Conservation (phyloP, 2,888 invertebrate species). For the Amiota communis region DNA sequence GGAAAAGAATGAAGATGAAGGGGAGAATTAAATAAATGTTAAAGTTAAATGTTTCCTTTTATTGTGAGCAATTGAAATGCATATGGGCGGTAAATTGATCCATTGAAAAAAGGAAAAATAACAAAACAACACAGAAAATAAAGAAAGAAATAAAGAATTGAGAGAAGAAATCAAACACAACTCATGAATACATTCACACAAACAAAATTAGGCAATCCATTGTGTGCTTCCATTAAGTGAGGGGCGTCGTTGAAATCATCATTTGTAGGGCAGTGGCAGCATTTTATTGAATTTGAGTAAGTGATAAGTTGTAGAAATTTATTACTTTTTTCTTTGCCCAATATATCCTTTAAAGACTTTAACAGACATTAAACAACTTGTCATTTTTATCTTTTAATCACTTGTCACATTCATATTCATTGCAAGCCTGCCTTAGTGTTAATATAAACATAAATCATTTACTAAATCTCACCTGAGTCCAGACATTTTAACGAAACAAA, state of each 20-base stretch:
- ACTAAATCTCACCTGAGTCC: conserved; percentile 5
- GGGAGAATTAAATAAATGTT: neutral
- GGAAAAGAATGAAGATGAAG: neutral
- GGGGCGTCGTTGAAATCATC: conserved; percentile 10
- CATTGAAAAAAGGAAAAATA: conserved; percentile 47
- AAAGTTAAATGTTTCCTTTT: conserved; percentile 60
- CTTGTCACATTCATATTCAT: neutral
- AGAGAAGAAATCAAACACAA: conserved; percentile 13
- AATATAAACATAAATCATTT: conserved; percentile 11
- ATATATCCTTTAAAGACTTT: neutral
- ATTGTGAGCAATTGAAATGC: conserved; percentile 62
- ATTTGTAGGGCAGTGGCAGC: no score
- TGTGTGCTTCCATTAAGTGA: conserved; percentile 45
- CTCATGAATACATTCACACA: conserved; percentile 25
- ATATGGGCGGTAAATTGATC: conserved; percentile 63
- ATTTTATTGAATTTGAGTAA: no score
- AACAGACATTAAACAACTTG: neutral
- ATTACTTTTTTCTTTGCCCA: no score
- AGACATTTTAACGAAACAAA: neutral
- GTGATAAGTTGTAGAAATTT: no score
- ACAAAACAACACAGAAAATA: conserved; percentile 32
- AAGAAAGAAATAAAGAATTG: conserved; percentile 31
- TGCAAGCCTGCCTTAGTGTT: neutral
- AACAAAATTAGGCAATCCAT: conserved; percentile 47
- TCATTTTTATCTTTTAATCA: neutral